Evolutionary conservation across 2,888 invertebrate species (phyloP).

Genomic region (Acleris cristana): DNA sequence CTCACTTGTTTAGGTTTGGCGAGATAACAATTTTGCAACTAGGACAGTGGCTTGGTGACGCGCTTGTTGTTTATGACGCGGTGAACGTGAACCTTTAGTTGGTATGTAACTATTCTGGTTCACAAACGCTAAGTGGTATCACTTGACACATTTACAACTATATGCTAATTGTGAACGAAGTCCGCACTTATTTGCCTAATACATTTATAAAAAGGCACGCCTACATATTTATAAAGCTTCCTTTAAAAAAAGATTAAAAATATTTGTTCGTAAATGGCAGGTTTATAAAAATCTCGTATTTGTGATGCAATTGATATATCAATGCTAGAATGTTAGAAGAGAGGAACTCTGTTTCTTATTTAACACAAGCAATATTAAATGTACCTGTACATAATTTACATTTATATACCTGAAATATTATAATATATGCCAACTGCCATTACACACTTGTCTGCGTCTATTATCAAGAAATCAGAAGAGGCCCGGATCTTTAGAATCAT

Average conservation of each 20-base stretch:
- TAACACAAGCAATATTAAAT: too few relatives aligned
- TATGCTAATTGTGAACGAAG: constrained; percentile 34
- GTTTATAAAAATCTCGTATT: too few relatives aligned
- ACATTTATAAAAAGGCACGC: constrained; percentile 3
- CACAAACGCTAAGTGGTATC: constrained; percentile 13
- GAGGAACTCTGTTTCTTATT: too few relatives aligned
- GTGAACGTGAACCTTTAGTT: not conserved
- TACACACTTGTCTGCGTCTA: not conserved
- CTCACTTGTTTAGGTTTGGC: constrained; percentile 18
- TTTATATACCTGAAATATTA: too few relatives aligned
- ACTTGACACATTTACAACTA: constrained; percentile 39
- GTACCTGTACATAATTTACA: too few relatives aligned
- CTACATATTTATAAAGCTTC: not conserved
- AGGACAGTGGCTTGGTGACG: constrained; percentile 34
- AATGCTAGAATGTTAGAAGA: too few relatives aligned
- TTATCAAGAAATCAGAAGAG: not conserved
- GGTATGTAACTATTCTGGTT: not conserved
- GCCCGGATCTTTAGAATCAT: constrained; percentile 1
- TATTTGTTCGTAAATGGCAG: not conserved
- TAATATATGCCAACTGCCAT: too few relatives aligned
- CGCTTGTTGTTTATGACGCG: not conserved
- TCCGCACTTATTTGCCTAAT: constrained; percentile 14
- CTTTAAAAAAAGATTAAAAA: not conserved
- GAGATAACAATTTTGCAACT: constrained; percentile 34
- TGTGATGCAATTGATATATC: too few relatives aligned